Base-by-base conservation (phyloP, 2,797 vertebrate species). In the Pitangus sulphuratus region DNA sequence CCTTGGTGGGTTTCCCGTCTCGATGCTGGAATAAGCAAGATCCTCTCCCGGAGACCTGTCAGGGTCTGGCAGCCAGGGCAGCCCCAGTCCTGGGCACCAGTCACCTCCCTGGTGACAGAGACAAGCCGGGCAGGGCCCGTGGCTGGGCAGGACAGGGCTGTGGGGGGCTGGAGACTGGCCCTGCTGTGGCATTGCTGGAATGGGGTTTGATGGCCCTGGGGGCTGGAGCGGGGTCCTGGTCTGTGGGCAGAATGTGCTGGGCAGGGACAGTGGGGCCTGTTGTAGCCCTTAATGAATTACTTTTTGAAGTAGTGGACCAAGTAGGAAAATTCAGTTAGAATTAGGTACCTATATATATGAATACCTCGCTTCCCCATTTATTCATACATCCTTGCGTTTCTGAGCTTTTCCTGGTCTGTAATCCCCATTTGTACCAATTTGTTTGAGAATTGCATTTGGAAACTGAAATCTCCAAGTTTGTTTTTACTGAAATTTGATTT, bases 151-250 rank as follows among this genome's bases (percentile, higher is more conserved):
- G 50, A 19, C 31, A 25, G 26, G 33, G 24, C 47, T 71, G 21
- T 20, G 33, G 6, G 30, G 37, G 22, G 9, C 13, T 47, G 75
- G 14, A 31, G 48, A 15, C 9, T 2, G 1, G 24, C 12, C 18
- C 25, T 60, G 56, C 35, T 39, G 45, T 0, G 1, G 15, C 1
- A 0, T 62, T 5, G 1, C 57, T 30, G 21, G 4, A 21, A 8
- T 4, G 2, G 56, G 33, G 12, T 21, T 33, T 58, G 62, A 4
- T 0, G 5, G 53, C 37, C 21, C 31, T 6, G 2, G 5, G 37
- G 8, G 4, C 21, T 35, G 30, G 9, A 51, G 16, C 3, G 5
- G 48, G 25, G 9, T 25, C 39, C 60, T 50, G 45, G 22, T 37
- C n/a, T 8, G 1, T 12, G 31, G 44, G 17, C 53, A 51, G 21